These are phyloP conservation scores for Calonectris borealis DNA, from an alignment of 2,113 vertebrate genomes.

Conservation along the genomic window DNA sequence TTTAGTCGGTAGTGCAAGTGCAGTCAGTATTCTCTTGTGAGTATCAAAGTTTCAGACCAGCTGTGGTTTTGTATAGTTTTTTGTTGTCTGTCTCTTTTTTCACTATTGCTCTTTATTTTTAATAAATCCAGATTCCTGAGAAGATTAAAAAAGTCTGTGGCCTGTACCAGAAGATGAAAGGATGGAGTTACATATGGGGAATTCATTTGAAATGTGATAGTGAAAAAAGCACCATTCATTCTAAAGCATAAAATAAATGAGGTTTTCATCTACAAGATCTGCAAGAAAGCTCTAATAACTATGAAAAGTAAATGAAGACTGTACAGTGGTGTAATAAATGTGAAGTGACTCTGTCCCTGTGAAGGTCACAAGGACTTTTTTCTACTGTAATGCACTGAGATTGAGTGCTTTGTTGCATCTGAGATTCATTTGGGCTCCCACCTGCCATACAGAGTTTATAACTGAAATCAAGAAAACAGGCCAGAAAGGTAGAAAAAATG, in stretches of 20 bases:
- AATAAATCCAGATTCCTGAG: not conserved
- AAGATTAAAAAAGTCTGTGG: not conserved
- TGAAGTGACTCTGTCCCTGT: not conserved
- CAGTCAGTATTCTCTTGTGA: not conserved
- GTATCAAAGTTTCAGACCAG: not conserved
- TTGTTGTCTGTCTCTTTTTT: not conserved
- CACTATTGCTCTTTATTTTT: not conserved
- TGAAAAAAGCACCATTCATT: not conserved
- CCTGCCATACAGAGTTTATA: not conserved
- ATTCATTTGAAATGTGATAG: not conserved
- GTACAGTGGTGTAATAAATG: not conserved
- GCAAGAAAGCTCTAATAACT: not conserved
- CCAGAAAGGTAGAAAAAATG: not conserved
- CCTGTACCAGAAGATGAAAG: not conserved
- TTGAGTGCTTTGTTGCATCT: not conserved
- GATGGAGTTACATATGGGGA: not conserved
- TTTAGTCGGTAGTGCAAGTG: not conserved
- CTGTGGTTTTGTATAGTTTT: not conserved
- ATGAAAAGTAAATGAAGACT: not conserved
- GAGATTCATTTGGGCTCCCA: not conserved
- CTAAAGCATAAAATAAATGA: not conserved
- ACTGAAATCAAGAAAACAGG: not conserved
- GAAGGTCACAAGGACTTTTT: not conserved
- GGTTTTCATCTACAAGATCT: not conserved
- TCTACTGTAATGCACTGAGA: not conserved